Percentiles rank a stretch among this genome's conserved stretches.
phyloP scores from a whole-genome alignment of 2,888 invertebrate species.

The Chrysolina haemoptera region DNA sequence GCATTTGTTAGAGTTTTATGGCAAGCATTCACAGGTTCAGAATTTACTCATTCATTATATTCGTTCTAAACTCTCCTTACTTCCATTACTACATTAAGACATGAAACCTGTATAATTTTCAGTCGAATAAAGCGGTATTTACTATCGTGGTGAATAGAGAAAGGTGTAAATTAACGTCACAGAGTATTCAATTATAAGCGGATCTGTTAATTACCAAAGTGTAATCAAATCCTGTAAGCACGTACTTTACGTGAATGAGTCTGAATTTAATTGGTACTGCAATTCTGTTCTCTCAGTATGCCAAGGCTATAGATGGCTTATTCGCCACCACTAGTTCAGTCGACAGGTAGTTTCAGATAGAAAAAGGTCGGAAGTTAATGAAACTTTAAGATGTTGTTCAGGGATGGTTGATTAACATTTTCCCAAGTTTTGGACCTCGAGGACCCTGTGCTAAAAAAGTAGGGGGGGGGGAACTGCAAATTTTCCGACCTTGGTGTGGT shows the following conservation, averaged over 20 bases:
- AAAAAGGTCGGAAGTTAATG: too few species aligned
- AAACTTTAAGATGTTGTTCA: too few species aligned
- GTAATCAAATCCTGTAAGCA: conserved; percentile 67
- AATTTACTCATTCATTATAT: too few species aligned
- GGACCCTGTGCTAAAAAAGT: too few species aligned
- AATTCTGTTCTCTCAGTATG: conserved; percentile 30
- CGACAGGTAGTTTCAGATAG: too few species aligned
- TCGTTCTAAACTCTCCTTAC: neutral
- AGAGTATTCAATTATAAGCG: conserved; percentile 63
- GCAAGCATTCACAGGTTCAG: too few species aligned
- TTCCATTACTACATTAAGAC: neutral
- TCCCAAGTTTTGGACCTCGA: too few species aligned
- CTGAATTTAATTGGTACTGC: conserved; percentile 44
- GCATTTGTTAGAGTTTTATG: too few species aligned
- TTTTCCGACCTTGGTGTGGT: too few species aligned
- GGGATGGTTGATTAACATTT: too few species aligned
- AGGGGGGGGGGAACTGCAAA: too few species aligned
- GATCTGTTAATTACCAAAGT: conserved; percentile 67
- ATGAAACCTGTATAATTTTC: neutral
- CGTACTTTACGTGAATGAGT: conserved; percentile 63
- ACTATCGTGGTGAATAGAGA: conserved; percentile 46
- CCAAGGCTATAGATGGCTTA: conserved; percentile 31
- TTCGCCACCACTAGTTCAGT: conserved; percentile 33
- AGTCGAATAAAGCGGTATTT: conserved; percentile 38
- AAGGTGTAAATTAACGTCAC: conserved; percentile 65